A percentile compares a stretch with the other conserved stretches of the same genome.
phyloP scores from a whole-genome alignment of 2,888 invertebrate species.

The Nemurella pictetii region DNA sequence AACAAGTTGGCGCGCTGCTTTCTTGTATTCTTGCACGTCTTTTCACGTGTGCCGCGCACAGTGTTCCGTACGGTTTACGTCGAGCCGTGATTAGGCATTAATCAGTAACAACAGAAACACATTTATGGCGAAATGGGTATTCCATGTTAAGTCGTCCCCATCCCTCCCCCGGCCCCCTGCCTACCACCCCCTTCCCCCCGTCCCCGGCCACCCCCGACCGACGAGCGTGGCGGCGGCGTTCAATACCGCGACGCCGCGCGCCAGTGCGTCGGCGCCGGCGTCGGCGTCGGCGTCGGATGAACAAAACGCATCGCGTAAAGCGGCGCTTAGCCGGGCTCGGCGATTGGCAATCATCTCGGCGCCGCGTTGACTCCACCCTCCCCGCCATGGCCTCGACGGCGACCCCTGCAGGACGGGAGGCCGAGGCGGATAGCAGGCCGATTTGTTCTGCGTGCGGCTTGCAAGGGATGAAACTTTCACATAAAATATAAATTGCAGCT shows the following conservation, averaged over 20 bases:
- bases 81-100: slow-evolving; percentile 37
- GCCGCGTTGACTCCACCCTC: slow-evolving; percentile 29
- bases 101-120: slow-evolving; percentile 44
- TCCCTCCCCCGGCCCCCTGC: neutral
- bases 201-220: neutral
- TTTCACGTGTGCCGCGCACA: neutral
- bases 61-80: neutral
- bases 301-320: slow-evolving; percentile 39
- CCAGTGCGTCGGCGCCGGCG: slow-evolving; percentile 29
- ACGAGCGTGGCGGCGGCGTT: slow-evolving; percentile 30
- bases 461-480: too few relatives aligned
- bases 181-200: slow-evolving; percentile 1
- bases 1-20: neutral
- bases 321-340: slow-evolving; percentile 34
- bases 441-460: too few relatives aligned
- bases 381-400: slow-evolving; percentile 17
- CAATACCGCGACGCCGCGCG: slow-evolving; percentile 31
- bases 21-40: neutral
- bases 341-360: slow-evolving; percentile 42
- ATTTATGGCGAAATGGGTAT: slow-evolving; percentile 45
- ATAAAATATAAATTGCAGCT: too few relatives aligned
- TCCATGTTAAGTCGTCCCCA: slow-evolving; percentile 41
- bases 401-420: neutral
- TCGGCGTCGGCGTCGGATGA: slow-evolving; percentile 21
- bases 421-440: too few relatives aligned